phyloP scores from a whole-genome alignment of 2,888 invertebrate genomes.

The Phragmatobia fuliginosa region DNA sequence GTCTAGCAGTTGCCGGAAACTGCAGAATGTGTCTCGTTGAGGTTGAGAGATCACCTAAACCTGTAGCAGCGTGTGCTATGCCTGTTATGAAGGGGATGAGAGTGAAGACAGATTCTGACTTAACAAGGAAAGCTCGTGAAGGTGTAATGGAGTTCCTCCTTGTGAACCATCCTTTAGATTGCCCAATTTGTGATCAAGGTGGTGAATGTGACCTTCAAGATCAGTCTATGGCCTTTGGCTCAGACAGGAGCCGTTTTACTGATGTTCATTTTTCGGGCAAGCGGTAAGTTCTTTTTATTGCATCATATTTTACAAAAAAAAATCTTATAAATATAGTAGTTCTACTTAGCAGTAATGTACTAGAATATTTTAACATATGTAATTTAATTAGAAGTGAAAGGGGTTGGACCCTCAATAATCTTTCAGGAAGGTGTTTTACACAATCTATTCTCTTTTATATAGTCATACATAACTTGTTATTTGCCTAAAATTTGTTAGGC shows the following conservation, averaged over 20 bases:
- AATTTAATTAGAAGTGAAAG: too few relatives aligned
- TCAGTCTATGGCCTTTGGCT: slow-evolving; percentile 99
- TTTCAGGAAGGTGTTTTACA: too few relatives aligned
- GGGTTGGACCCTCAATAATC: too few relatives aligned
- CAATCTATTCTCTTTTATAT: too few relatives aligned
- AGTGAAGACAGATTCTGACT: slow-evolving; percentile 98
- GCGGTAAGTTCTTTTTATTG: slow-evolving; percentile 83
- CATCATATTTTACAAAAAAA: not conserved
- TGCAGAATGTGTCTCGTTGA: slow-evolving; percentile 99
- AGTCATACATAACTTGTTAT: too few relatives aligned
- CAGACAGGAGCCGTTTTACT: slow-evolving; percentile 96
- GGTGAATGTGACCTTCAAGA: slow-evolving; percentile 98
- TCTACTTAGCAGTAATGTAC: not conserved
- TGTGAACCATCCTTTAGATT: slow-evolving; percentile 99
- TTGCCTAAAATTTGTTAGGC: too few relatives aligned
- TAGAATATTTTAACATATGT: too few relatives aligned
- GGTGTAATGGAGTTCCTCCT: slow-evolving; percentile 99
- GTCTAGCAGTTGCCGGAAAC: slow-evolving; percentile 99
- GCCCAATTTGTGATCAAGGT: slow-evolving; percentile 99
- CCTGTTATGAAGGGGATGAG: slow-evolving; percentile 99
- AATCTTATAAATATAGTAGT: too few relatives aligned
- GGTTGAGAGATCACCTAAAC: slow-evolving; percentile 99
- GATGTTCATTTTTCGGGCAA: slow-evolving; percentile 97
- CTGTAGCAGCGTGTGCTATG: slow-evolving; percentile 99
- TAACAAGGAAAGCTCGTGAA: slow-evolving; percentile 91